phyloP scores from a whole-genome alignment of 2,888 invertebrate genomes.

The Eilema caniola region DNA sequence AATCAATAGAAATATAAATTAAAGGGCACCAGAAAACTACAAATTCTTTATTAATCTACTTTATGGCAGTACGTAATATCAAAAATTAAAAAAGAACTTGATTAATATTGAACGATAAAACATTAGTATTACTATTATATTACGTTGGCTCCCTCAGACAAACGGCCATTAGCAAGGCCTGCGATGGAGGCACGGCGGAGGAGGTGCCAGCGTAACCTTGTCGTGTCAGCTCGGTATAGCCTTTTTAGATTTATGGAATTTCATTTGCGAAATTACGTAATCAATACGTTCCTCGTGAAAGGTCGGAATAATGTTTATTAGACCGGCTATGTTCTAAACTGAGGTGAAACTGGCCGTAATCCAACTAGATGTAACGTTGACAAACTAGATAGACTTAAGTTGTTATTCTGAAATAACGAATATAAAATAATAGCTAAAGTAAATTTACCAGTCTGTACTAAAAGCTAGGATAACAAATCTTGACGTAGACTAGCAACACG shows the following conservation, averaged over 20 bases:
- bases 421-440: constrained; percentile 5
- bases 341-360: constrained; percentile 26
- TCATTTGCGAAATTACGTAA: constrained; percentile 40
- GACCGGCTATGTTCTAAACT: constrained; percentile 9
- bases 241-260: constrained; percentile 37
- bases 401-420: constrained; percentile 5
- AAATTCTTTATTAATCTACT: neutral
- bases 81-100: neutral
- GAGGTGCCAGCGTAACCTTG: constrained; percentile 56
- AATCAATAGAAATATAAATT: too few species aligned
- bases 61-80: neutral
- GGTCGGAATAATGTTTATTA: neutral
- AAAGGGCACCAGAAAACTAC: neutral
- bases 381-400: constrained; percentile 17
- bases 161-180: constrained; percentile 40
- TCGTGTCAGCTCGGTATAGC: constrained; percentile 50
- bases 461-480: neutral
- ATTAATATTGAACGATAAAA: constrained; percentile 11
- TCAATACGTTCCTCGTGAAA: constrained; percentile 27
- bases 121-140: constrained; percentile 25
- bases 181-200: constrained; percentile 26
- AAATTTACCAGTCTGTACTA: neutral
- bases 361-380: constrained; percentile 29
- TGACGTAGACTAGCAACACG: neutral
- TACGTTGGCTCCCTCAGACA: constrained; percentile 32